A percentile compares a stretch with the other conserved stretches of the same genome.
Evolutionary conservation across 2,888 invertebrate species (phyloP).

Genomic region (Cheilosia grossa): DNA sequence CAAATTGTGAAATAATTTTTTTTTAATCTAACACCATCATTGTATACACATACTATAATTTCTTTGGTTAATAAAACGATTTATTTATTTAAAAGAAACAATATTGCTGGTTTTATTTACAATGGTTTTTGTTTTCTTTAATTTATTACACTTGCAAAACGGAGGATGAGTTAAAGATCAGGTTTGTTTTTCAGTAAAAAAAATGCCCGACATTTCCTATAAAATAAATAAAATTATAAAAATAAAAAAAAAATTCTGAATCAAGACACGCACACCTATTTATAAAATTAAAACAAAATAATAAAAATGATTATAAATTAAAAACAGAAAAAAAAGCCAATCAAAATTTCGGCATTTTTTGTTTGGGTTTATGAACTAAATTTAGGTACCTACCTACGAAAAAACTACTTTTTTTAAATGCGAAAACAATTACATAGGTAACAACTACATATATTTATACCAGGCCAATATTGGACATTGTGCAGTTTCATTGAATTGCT

Average conservation of each 20-base stretch:
- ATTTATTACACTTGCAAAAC: slow-evolving; percentile 1
- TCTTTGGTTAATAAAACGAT: slow-evolving; percentile 61
- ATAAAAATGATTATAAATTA: not conserved
- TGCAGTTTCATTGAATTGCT: slow-evolving; percentile 48
- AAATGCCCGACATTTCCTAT: not conserved
- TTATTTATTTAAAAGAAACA: slow-evolving; percentile 58
- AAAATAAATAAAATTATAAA: slow-evolving; percentile 8
- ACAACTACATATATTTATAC: slow-evolving; percentile 5
- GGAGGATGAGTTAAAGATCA: not conserved
- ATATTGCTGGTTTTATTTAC: slow-evolving; percentile 50
- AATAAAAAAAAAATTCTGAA: slow-evolving; percentile 1
- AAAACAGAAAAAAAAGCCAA: slow-evolving; percentile 16
- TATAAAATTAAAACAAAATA: not conserved
- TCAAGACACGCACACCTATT: slow-evolving; percentile 29
- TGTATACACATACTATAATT: slow-evolving; percentile 61
- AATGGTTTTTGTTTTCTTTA: slow-evolving; percentile 38
- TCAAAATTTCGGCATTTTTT: slow-evolving; percentile 30
- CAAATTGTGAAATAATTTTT: not conserved
- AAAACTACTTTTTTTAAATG: slow-evolving; percentile 13
- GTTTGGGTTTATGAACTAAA: not conserved
- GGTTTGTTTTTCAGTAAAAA: not conserved
- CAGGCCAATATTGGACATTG: slow-evolving; percentile 39
- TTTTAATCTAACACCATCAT: slow-evolving; percentile 41
- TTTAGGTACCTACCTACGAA: not conserved
- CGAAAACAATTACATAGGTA: slow-evolving; percentile 15